phyloP scores from a whole-genome alignment of 1,140 invertebrate genomes.

The Calosoma granatense region DNA sequence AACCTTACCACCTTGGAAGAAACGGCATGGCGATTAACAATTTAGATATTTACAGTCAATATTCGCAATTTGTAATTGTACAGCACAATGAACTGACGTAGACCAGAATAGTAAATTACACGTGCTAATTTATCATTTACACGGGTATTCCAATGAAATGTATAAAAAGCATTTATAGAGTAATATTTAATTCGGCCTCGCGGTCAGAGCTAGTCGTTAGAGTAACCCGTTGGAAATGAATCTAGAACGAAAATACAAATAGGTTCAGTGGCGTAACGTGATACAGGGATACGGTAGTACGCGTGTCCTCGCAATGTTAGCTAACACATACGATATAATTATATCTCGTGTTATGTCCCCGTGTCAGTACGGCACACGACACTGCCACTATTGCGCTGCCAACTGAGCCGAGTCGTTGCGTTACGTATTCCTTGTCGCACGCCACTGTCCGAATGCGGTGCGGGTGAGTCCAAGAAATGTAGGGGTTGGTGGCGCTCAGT shows the following conservation, averaged over 20 bases:
- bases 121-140: background rate
- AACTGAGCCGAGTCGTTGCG: too few relatives aligned
- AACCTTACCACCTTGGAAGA: constrained; percentile 1
- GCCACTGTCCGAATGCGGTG: background rate
- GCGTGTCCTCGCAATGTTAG: too few relatives aligned
- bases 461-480: background rate
- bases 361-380: too few relatives aligned
- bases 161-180: background rate
- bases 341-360: too few relatives aligned
- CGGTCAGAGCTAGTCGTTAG: background rate
- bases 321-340: too few relatives aligned
- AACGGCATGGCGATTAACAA: constrained; percentile 3
- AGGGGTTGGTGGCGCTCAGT: background rate
- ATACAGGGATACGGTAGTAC: background rate
- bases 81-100: background rate
- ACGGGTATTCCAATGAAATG: background rate
- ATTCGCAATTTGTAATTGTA: background rate
- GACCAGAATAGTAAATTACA: background rate
- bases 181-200: background rate
- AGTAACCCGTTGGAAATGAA: constrained; percentile 4
- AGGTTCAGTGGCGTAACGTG: constrained; percentile 5
- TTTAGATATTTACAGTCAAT: constrained; percentile 1
- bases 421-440: too few relatives aligned
- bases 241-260: constrained; percentile 8
- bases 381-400: too few relatives aligned